Evolutionary conservation across 2,113 vertebrate genomes (phyloP), one percentile per base, ranked within the genome.

Genomic region (Lichenostomus cassidix): DNA sequence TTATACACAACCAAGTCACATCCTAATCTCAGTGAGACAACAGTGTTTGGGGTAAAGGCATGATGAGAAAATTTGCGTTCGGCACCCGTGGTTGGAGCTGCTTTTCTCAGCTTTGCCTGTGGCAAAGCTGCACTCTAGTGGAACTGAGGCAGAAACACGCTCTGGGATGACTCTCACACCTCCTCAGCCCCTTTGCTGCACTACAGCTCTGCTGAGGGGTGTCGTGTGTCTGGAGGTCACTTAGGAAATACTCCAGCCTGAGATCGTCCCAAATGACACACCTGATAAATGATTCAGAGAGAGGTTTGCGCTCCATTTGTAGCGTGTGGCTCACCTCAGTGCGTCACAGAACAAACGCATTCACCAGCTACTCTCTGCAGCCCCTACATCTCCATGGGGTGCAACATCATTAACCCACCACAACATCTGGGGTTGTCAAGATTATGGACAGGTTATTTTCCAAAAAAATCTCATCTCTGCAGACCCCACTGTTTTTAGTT

Each of bases 41-140:
- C 5, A 23, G 15, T 27, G 12, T 23, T 50, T 39, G n/a, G 52
- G 87, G 79, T 84, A 35, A 87, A 91, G 12, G 10, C 63, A 9
- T 3, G 7, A 59, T 20, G 89, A 68, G 10, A 41, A 37, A 33
- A 80, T 46, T 31, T n/a, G 11, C 25, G 25, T 8, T 50, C 17
- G 6, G 44, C 31, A 5, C 10, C 27, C 41, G 19, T 22, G 81
- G 19, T 50, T 14, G 67, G 19, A 10, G 2, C 49, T 7, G 49
- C 35, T 80, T 46, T n/a, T 68, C 70, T 41, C 70, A 21, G 50
- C 25, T 53, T 79, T 96, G 73, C n/a, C 87, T 95, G 69, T 55
- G 95, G 50, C 89, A 92, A 44, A 80, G 69, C 92, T 82, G 91
- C 96, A 12, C 97, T 95, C 97, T 96, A 86, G 90, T 74, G 97